phyloP scores from a whole-genome alignment of 2,888 invertebrate genomes.

The Amiota minor region DNA sequence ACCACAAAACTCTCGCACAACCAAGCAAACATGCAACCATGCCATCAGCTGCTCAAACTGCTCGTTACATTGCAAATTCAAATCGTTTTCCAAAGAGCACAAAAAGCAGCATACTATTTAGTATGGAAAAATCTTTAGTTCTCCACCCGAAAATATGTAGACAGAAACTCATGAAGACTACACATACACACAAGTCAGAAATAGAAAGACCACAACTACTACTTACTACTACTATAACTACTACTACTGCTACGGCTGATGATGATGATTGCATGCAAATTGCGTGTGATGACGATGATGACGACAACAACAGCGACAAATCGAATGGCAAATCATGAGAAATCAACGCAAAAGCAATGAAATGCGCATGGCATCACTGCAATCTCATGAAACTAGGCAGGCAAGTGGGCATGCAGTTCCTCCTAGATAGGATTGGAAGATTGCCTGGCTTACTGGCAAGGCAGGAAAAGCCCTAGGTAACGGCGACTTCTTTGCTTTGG shows the following conservation, averaged over 20 bases:
- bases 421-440: not conserved
- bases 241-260: not conserved
- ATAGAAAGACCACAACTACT: not conserved
- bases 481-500: not conserved
- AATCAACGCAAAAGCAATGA: conserved; percentile 22
- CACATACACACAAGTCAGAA: not conserved
- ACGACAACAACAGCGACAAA: not conserved
- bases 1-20: conserved; percentile 9
- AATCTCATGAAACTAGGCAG: not conserved
- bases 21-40: not conserved
- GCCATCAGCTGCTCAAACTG: not conserved
- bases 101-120: no score
- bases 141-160: no score
- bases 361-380: conserved; percentile 5
- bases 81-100: not conserved
- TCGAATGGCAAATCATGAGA: conserved; percentile 26
- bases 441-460: not conserved
- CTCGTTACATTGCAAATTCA: not conserved
- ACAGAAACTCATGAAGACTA: no score
- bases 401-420: not conserved
- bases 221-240: not conserved
- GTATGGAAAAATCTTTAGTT: no score
- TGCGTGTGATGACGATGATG: not conserved
- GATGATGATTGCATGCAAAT: conserved; percentile 17
- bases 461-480: not conserved